A percentile compares a stretch with the other conserved stretches of the same genome.
Conservation (phyloP, 2,113 vertebrate genomes). For the Forbesichthys agassizii region DNA sequence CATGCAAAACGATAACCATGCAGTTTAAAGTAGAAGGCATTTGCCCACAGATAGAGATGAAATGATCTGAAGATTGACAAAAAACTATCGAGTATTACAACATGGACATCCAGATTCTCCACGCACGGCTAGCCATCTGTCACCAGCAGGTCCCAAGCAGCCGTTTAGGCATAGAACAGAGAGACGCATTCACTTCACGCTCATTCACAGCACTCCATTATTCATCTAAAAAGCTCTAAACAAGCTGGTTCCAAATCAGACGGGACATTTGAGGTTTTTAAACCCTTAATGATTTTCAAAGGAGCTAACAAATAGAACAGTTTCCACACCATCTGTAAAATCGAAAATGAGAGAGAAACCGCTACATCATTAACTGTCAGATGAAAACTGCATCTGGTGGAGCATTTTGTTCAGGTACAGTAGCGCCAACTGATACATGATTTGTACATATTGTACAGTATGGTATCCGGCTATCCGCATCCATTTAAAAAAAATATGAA, state of each 20-base stretch:
- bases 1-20: too few relatives aligned
- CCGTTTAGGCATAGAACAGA: slow-evolving; percentile 60
- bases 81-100: neutral
- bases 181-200: slow-evolving; percentile 30
- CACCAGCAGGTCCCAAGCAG: slow-evolving; percentile 65
- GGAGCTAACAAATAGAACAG: too few relatives aligned
- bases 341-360: too few relatives aligned
- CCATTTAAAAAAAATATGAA: too few relatives aligned
- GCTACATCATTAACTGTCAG: too few relatives aligned
- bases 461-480: too few relatives aligned
- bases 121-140: slow-evolving; percentile 52
- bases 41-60: neutral
- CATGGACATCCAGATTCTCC: neutral
- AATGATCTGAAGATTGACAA: neutral
- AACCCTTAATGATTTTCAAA: slow-evolving; percentile 5
- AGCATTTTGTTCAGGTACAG: too few relatives aligned
- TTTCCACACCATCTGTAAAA: too few relatives aligned
- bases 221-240: slow-evolving; percentile 50
- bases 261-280: slow-evolving; percentile 36
- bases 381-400: too few relatives aligned
- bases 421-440: too few relatives aligned
- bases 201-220: slow-evolving; percentile 65
- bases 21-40: neutral
- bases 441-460: too few relatives aligned
- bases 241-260: slow-evolving; percentile 37